Percentiles rank a stretch among this genome's conserved stretches.
These are phyloP conservation scores for Pachliopta kotzebuea DNA, from an alignment of 2,888 invertebrate genomes.

Conservation along the genomic window DNA sequence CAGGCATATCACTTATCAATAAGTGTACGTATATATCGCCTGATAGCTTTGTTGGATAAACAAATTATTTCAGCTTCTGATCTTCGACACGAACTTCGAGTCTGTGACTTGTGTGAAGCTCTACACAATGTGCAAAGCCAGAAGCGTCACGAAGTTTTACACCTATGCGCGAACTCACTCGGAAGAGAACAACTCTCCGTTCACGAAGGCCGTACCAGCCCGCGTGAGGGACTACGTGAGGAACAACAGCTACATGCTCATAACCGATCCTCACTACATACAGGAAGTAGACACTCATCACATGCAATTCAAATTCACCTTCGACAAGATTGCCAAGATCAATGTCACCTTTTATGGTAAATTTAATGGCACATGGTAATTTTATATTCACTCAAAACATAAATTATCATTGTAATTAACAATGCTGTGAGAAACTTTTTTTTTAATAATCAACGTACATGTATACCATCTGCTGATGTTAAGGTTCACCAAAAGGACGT, in stretches of 20 bases:
- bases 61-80: slow-evolving; percentile 10
- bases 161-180: background rate
- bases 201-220: background rate
- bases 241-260: slow-evolving; percentile 14
- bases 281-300: background rate
- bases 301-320: slow-evolving; percentile 32
- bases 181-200: background rate
- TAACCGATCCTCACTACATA: background rate
- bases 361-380: slow-evolving; percentile 8
- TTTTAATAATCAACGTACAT: too few relatives aligned
- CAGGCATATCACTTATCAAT: too few relatives aligned
- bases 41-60: background rate
- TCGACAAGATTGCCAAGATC: slow-evolving; percentile 7
- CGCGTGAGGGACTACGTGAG: slow-evolving; percentile 5
- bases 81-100: slow-evolving; percentile 9
- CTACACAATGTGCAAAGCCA: slow-evolving; percentile 28
- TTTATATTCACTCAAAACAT: too few relatives aligned
- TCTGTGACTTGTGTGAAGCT: slow-evolving; percentile 33
- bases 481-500: too few relatives aligned
- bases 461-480: too few relatives aligned
- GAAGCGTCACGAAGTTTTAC: slow-evolving; percentile 20
- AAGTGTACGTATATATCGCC: too few relatives aligned
- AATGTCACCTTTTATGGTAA: slow-evolving; percentile 7
- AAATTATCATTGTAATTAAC: too few relatives aligned
- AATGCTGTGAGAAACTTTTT: too few relatives aligned